Base-by-base conservation (phyloP, 2,888 invertebrate species). In the Sphaeridia pumilis region DNA sequence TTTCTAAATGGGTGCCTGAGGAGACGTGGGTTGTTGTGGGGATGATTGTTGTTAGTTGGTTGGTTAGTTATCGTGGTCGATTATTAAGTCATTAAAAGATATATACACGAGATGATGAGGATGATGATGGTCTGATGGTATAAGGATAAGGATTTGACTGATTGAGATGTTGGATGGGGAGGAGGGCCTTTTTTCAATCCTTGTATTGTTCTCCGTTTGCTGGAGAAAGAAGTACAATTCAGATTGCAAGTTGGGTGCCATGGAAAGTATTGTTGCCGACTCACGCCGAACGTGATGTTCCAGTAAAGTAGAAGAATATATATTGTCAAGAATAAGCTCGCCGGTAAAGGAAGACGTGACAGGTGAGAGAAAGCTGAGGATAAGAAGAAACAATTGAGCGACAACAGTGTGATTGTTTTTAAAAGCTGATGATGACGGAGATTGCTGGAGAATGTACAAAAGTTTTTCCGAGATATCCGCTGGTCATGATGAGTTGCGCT, bases 41-140 rank as follows among this genome's bases (percentile, higher is more conserved):
- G 31, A 14, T 38, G 20, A n/a, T n/a, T n/a, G n/a, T n/a, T n/a
- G n/a, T n/a, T n/a, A n/a, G n/a, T n/a, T n/a, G n/a, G n/a, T n/a
- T n/a, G n/a, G n/a, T n/a, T n/a, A 36, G 22, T 53, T 47, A 48
- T 47, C 50, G 43, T 46, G 44, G 46, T 55, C 50, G 46, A 55
- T 55, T 50, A 50, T 55, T 55, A 45, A 45, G 47, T 55, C 47
- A 55, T 55, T 55, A 54, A 45, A n/a, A n/a, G n/a, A n/a, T n/a
- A n/a, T 54, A n/a, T 41, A 20, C 49, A 27, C 54, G 43, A 36
- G 49, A 43, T 54, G 54, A n/a, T n/a, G n/a, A n/a, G n/a, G n/a
- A n/a, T n/a, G n/a, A n/a, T n/a, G n/a, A n/a, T n/a, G n/a, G n/a
- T n/a, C n/a, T n/a, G n/a, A n/a, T n/a, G n/a, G n/a, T n/a, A n/a